Evolutionary conservation across 1,140 invertebrate species (phyloP), one percentile per base, ranked within the genome.

Genomic region (Aphidius ervi): DNA sequence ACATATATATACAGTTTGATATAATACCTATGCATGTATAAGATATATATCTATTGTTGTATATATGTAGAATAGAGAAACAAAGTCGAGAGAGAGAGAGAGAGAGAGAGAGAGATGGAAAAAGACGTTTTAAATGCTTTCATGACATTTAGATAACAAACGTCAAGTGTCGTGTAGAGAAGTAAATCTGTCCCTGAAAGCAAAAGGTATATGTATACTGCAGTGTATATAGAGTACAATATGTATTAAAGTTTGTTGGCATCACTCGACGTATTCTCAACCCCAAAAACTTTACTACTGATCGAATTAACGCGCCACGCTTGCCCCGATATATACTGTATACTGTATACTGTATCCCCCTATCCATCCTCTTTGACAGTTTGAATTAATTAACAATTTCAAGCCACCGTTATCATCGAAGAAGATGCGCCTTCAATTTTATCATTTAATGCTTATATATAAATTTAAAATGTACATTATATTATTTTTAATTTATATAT

Each of bases 231-330:
- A 46, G 41, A 9, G 16, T 54, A 54, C 39, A 42, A 31, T 31
- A 31, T 31, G 23, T 31, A 31, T 31, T 31, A 31, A 31, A 31
- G 23, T 31, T 31, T 31, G 23, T n/a, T 54, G 52, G 42, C 52
- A 40, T 68, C 65, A 63, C 64, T 67, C 69, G 61, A 45, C 64
- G 65, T 64, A 60, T 62, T 63, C 65, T 50, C 64, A 72, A 68
- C 70, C 65, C 67, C 68, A 70, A 68, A 65, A 73, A 75, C 68
- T 71, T 73, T 69, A 69, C 71, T 74, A 65, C 68, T 79, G 76
- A 79, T 79, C 77, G 74, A 79, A 79, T 79, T 79, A 79, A 71
- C 74, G 73, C 72, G 67, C 70, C 68, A 73, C 72, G 74, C 72
- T 73, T 75, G 67, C 70, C 50, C 69, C 73, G 77, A 79, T 79